Evolutionary conservation across 2,888 invertebrate genomes (phyloP), one percentile per base, ranked within the genome.

Genomic region (Stenchaetothrips biformis): DNA sequence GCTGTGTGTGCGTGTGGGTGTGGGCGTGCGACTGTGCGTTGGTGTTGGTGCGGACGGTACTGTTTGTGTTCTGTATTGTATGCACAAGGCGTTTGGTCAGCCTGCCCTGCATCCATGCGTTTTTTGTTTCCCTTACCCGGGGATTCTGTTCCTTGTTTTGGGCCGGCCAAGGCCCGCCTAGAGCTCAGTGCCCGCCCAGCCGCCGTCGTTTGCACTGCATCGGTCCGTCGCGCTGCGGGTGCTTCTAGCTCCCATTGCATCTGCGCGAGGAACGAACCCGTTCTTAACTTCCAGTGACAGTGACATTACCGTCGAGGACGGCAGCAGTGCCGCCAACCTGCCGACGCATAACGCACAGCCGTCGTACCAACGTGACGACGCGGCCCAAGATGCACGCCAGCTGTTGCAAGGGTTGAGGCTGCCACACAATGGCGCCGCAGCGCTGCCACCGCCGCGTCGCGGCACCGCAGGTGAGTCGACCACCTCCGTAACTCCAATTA

Each of bases 21-120:
- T 4, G 37, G n/a, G n/a, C n/a, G n/a, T n/a, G n/a, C n/a, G n/a
- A n/a, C n/a, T 37, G 37, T 37, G 37, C 37, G 37, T 37, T 1
- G 2, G 37, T 37, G 37, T 37, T 1, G 2, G 53, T 53, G 53
- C 13, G 53, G 53, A 18, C 53, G 53, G 53, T 53, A 53, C 16
- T 53, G 53, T 74, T 74, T 74, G 67, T 74, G 67, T 74, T 74
- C 9, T 74, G 67, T 74, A 25, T 11, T 74, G 67, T 74, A 74
- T 74, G 67, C 67, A 74, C 25, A 67, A 9, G 21, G 16, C 53
- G 53, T 53, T 53, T 53, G 53, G 53, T 53, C 67, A 67, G 21
- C 7, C 67, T 37, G 25, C 67, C 18, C 13, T 59, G 59, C 59
- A 59, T 59, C 59, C 59, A 4, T 59, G 37, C 37, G 37, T 37